Conservation (phyloP, 2,888 invertebrate species). For the Caenorhabditis parvicauda region DNA sequence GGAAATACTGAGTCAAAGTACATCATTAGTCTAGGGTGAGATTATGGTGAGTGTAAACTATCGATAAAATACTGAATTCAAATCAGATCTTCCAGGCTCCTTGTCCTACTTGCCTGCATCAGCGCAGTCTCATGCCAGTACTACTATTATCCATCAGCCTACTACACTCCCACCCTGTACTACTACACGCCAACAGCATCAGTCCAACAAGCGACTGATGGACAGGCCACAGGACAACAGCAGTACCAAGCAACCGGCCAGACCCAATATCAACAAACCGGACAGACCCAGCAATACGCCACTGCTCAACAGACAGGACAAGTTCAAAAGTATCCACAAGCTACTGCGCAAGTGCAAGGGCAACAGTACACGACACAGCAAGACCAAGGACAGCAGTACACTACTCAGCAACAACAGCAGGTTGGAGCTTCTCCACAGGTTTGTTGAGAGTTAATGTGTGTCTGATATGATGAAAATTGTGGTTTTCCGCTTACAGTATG, state of each 20-base stretch:
- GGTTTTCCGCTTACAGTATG: too few species aligned
- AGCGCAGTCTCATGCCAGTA: constrained; percentile 26
- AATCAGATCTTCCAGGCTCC: constrained; percentile 14
- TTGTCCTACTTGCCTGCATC: constrained; percentile 17
- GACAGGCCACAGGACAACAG: constrained; percentile 1
- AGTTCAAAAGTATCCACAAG: background rate
- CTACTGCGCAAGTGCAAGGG: constrained; percentile 4
- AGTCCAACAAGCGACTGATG: constrained; percentile 7
- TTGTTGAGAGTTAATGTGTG: too few species aligned
- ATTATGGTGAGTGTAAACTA: too few species aligned
- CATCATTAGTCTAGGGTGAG: too few species aligned
- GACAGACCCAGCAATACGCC: too few species aligned
- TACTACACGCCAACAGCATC: constrained; percentile 20
- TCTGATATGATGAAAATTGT: too few species aligned
- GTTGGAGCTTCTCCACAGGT: too few species aligned
- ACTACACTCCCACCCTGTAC: constrained; percentile 36
- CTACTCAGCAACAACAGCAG: too few species aligned
- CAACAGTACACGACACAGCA: constrained; percentile 15
- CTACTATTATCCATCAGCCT: constrained; percentile 32
- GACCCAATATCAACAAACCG: too few species aligned
- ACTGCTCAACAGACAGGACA: too few species aligned
- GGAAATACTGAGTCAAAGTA: too few species aligned
- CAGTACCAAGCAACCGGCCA: constrained; percentile 6
- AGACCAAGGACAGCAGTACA: too few species aligned
- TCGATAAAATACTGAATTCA: background rate